These are phyloP conservation scores for Corythaixoides concolor DNA, from an alignment of 2,113 vertebrate genomes.

Conservation along the genomic window DNA sequence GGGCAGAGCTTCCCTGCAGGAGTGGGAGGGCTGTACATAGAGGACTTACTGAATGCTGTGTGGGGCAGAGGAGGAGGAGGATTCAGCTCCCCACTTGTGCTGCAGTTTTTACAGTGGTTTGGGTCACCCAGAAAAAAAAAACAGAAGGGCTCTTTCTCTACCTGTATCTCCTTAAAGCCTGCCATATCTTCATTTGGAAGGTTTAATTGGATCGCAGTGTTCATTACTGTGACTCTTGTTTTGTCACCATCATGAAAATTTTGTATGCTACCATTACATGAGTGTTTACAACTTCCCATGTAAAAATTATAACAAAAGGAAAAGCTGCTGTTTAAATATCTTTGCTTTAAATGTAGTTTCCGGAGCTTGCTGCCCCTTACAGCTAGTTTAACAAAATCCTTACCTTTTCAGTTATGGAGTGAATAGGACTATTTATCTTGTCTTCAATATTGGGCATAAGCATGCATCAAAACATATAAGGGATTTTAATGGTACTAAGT, in stretches of 20 bases:
- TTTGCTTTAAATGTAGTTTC: neutral
- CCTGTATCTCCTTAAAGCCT: neutral
- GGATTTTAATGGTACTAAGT: neutral
- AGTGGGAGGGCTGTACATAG: neutral
- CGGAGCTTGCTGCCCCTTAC: neutral
- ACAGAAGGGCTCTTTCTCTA: neutral
- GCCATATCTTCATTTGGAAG: neutral
- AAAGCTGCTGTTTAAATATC: neutral
- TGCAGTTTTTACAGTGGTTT: neutral
- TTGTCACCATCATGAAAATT: neutral
- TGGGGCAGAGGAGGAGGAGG: neutral
- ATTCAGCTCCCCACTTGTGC: neutral
- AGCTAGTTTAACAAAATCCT: neutral
- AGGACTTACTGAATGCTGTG: rapidly evolving
- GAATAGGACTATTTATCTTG: neutral
- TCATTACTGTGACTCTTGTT: neutral
- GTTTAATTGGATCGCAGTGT: neutral
- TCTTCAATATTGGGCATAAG: neutral
- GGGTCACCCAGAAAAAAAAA: neutral
- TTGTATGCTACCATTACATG: neutral
- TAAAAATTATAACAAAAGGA: neutral
- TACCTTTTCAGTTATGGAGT: neutral
- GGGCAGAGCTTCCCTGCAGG: neutral
- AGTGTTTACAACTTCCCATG: neutral
- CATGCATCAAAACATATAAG: neutral